Conservation (phyloP, 2,888 invertebrate genomes). For the Amiota minor region DNA sequence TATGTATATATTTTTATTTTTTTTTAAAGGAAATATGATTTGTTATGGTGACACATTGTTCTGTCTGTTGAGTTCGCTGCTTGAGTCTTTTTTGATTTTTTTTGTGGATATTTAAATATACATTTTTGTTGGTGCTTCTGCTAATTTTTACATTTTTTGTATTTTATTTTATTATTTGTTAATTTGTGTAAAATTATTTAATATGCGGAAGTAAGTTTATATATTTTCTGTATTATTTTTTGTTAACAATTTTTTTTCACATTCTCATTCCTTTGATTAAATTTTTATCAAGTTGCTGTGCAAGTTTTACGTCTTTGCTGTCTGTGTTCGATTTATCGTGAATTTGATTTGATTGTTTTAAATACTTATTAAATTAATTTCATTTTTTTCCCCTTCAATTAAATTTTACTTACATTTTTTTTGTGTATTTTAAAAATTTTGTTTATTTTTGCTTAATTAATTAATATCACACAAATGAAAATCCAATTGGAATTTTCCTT, state of each 20-base stretch:
- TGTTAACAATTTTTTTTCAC: conserved; percentile 48
- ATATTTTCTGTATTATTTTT: too few species aligned
- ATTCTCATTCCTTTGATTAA: conserved; percentile 1
- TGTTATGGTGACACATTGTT: neutral
- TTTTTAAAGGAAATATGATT: neutral
- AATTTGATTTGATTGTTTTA: neutral
- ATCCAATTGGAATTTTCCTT: neutral
- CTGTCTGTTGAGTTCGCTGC: conserved; percentile 55
- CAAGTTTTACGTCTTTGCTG: neutral
- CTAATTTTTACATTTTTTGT: neutral
- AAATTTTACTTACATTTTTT: neutral
- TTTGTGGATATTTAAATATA: conserved; percentile 34
- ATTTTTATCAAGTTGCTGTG: conserved; percentile 21
- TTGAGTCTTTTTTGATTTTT: conserved; percentile 61
- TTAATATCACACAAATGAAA: conserved; percentile 12
- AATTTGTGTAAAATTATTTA: conserved; percentile 57
- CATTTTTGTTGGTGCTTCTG: conserved; percentile 42
- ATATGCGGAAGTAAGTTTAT: conserved; percentile 63
- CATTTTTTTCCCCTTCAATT: neutral
- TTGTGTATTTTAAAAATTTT: conserved; percentile 11
- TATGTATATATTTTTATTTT: neutral
- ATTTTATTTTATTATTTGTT: conserved; percentile 20
- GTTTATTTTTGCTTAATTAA: conserved; percentile 32
- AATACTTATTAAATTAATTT: conserved; percentile 6
- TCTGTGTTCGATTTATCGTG: neutral